Evolutionary conservation across 2,888 invertebrate genomes (phyloP).

Genomic region (Troilus luridus): DNA sequence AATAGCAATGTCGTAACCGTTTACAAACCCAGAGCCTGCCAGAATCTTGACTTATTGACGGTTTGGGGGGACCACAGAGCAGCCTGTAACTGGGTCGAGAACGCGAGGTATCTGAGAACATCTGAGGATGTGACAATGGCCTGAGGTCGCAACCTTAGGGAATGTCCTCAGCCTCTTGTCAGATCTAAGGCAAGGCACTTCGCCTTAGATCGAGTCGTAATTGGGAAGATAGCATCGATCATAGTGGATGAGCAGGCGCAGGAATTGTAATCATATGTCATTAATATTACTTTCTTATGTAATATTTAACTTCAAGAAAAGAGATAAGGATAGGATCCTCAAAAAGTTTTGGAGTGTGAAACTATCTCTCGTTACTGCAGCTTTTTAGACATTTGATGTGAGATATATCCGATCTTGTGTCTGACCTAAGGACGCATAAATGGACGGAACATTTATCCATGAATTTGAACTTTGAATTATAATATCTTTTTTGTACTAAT

Average conservation of each 20-base stretch:
- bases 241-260: not conserved
- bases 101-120: slow-evolving; percentile 34
- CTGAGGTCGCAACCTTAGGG: slow-evolving; percentile 15
- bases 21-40: not conserved
- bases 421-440: too few relatives aligned
- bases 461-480: too few relatives aligned
- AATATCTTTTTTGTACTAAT: too few relatives aligned
- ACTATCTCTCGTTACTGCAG: too few relatives aligned
- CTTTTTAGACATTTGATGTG: too few relatives aligned
- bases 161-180: slow-evolving; percentile 34
- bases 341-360: too few relatives aligned
- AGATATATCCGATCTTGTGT: too few relatives aligned
- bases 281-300: too few relatives aligned
- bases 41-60: not conserved
- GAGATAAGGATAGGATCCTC: too few relatives aligned
- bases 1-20: not conserved
- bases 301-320: too few relatives aligned
- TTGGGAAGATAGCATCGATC: not conserved
- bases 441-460: too few relatives aligned
- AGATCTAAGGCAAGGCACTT: not conserved
- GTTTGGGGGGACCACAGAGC: not conserved
- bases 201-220: not conserved
- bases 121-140: slow-evolving; percentile 25
- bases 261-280: too few relatives aligned
- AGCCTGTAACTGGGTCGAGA: not conserved